Evolutionary conservation across 2,797 vertebrate genomes (phyloP).

Genomic region (Melanotaenia trifasciata): DNA sequence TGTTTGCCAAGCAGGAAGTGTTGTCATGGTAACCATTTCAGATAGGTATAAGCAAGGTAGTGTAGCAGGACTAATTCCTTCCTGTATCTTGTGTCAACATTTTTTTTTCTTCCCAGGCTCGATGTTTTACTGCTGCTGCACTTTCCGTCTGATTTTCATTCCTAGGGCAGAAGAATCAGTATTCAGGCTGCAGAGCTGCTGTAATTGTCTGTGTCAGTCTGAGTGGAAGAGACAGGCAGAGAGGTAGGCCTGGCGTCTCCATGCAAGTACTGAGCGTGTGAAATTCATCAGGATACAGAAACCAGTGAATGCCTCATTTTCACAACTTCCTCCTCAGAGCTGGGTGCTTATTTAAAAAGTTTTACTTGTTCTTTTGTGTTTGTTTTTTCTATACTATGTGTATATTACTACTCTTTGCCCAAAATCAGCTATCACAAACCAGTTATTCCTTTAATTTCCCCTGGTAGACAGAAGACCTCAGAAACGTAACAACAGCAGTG

Average conservation of each 20-base stretch:
- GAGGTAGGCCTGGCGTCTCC: slow-evolving; percentile 27
- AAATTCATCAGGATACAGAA: slow-evolving; percentile 5
- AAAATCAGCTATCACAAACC: too few relatives aligned
- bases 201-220: slow-evolving; percentile 5
- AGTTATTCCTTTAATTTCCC: too few relatives aligned
- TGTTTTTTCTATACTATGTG: not conserved
- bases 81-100: not conserved
- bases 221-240: slow-evolving; percentile 10
- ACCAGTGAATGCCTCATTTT: not conserved
- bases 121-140: not conserved
- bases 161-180: slow-evolving; percentile 5
- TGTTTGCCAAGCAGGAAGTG: slow-evolving; percentile 52
- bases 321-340: slow-evolving; percentile 9
- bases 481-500: too few relatives aligned
- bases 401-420: too few relatives aligned
- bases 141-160: not conserved
- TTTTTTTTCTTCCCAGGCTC: not conserved
- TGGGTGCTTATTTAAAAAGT: not conserved
- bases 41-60: slow-evolving; percentile 30
- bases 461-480: too few relatives aligned
- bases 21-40: slow-evolving; percentile 57
- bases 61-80: slow-evolving; percentile 7
- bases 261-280: slow-evolving; percentile 8
- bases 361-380: not conserved
- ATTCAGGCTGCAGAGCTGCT: slow-evolving; percentile 1